Conservation (phyloP, 1,140 invertebrate genomes). For the Drosophila setifemur region DNA sequence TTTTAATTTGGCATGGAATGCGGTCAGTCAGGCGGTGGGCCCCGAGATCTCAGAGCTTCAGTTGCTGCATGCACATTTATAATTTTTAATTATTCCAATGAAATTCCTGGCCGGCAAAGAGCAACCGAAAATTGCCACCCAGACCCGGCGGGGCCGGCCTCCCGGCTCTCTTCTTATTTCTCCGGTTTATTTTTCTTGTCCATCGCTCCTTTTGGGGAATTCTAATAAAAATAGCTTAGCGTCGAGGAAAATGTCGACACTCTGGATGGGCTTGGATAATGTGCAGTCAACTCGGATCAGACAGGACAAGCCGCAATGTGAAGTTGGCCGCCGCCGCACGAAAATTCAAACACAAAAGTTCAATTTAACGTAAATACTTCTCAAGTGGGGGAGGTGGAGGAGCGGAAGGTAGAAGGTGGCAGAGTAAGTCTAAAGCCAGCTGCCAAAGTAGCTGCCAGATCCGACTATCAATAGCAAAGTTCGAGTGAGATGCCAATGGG, state of each 20-base stretch:
- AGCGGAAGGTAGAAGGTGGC: no score
- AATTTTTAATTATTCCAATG: constrained; percentile 65
- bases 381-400: constrained; percentile 23
- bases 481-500: constrained; percentile 33
- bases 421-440: no score
- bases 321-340: constrained; percentile 23
- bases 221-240: constrained; percentile 67
- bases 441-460: constrained; percentile 49
- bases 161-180: not conserved
- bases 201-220: constrained; percentile 22
- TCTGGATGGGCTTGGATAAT: constrained; percentile 27
- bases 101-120: constrained; percentile 25
- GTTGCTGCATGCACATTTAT: constrained; percentile 50
- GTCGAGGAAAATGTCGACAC: constrained; percentile 54
- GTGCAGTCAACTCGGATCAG: constrained; percentile 28
- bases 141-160: constrained; percentile 6
- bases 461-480: constrained; percentile 55
- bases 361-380: constrained; percentile 73
- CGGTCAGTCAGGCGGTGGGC: no score
- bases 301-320: constrained; percentile 35
- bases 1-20: constrained; percentile 68
- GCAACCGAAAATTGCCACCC: constrained; percentile 13
- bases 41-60: not conserved
- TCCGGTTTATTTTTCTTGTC: not conserved
- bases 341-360: constrained; percentile 65